These are phyloP conservation scores for Poeciliopsis gracilis DNA, from an alignment of 2,797 vertebrate species.

Conservation along the genomic window DNA sequence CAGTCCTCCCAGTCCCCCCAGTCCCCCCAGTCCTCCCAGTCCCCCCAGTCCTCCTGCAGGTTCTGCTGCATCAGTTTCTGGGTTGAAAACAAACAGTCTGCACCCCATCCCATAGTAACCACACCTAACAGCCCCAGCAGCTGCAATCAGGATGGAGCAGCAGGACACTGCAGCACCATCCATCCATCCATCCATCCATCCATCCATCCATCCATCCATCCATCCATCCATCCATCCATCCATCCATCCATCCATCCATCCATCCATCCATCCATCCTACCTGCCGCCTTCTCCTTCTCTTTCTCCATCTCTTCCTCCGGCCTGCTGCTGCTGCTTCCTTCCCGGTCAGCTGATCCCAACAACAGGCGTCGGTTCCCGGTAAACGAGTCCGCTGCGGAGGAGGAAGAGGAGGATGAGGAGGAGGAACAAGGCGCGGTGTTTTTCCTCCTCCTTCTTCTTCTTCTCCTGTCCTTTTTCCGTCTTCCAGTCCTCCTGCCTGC, in stretches of 20 bases:
- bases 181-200: constrained; percentile 13
- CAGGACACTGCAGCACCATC: constrained; percentile 58
- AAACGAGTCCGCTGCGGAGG: constrained; percentile 3
- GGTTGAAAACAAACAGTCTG: constrained; percentile 15
- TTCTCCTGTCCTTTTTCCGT: constrained; percentile 27
- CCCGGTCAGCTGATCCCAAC: constrained; percentile 26
- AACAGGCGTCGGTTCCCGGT: constrained; percentile 35
- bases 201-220: constrained; percentile 1
- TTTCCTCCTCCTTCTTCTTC: constrained; percentile 11
- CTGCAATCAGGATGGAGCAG: constrained; percentile 42
- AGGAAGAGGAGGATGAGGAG: constrained; percentile 5
- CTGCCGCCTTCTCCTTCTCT: constrained; percentile 71
- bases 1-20: too few relatives aligned
- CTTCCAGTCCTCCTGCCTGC: constrained; percentile 39
- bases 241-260: constrained; percentile 4
- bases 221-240: constrained; percentile 17
- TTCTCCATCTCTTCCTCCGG: constrained; percentile 59
- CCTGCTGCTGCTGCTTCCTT: constrained; percentile 21
- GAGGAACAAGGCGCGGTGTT: constrained; percentile 6
- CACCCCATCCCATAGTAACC: constrained; percentile 74
- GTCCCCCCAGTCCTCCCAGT: too few relatives aligned
- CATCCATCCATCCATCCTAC: constrained; percentile 46
- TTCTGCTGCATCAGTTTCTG: constrained; percentile 11
- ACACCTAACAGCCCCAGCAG: constrained; percentile 64
- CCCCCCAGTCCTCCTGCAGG: background rate